Base-by-base conservation (phyloP, 2,797 vertebrate genomes). In the Novumbra hubbsi region DNA sequence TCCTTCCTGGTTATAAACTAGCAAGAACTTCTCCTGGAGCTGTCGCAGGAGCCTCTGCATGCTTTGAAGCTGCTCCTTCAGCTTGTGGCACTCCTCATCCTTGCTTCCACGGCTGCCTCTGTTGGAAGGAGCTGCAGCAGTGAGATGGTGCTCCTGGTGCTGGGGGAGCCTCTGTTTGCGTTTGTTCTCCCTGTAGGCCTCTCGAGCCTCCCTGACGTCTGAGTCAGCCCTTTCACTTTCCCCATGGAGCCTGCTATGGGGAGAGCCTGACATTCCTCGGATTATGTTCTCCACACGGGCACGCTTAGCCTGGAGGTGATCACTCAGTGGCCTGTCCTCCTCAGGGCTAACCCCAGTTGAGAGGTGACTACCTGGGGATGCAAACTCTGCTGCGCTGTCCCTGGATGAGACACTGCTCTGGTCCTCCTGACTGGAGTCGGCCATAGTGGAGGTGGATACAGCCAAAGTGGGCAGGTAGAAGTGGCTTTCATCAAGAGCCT, bases 261-360 rank as follows among this genome's bases (percentile, higher is more conserved):
- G 93, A 69, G 94, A 93, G 32, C 94, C 89, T 0, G 89, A 93
- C 94, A 98, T 98, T 57, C 96, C 95, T 80, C 87, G 92, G 78
- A 98, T 92, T 65, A 97, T 98, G 87, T 96, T 98, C 87, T 98
- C 97, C 78, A 98, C 97, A 70, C 97, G 91, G 77, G 97, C 96
- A 34, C 95, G 91, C 81, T 99, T 99, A 50, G 96, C 96, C 86
- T 81, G 92, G 75, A 96, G 80, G 70, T 96, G 94, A 76, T 96
- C 94, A 0, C 89, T 81, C 1, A 92, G 68, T 15, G 92, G 89
- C 68, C 93, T 92, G 48, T 94, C 91, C 0, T 82, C 79, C 28
- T 95, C 91, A 0, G 75, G 76, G 50, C 79, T 72, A 32, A 86
- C 80, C 76, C 87, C 87, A 4, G 86, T 85, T 57, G 88, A 24